phyloP scores from a whole-genome alignment of 92 coral and sea anemone genomes.

The Paragorgia papillata region DNA sequence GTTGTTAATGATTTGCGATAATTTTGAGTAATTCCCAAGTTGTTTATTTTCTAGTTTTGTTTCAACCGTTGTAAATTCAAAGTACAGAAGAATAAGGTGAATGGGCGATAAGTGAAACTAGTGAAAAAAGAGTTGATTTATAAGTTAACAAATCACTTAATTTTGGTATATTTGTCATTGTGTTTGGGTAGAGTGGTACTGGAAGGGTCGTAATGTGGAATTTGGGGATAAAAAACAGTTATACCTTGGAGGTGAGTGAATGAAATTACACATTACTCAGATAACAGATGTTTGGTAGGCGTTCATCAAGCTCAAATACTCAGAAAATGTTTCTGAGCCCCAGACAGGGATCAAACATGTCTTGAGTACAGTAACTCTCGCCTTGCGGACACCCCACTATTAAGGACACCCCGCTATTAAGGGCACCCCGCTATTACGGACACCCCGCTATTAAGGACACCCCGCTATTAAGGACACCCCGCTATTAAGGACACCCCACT shows the following conservation, averaged over 20 bases:
- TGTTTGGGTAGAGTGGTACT: slow-evolving; percentile 77
- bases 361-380: no score
- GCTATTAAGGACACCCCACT: no score
- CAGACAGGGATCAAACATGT: slow-evolving; percentile 1
- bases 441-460: no score
- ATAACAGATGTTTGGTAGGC: background rate
- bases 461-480: no score
- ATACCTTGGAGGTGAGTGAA: slow-evolving; percentile 75
- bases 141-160: no score
- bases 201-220: slow-evolving; percentile 96
- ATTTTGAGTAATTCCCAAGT: no score
- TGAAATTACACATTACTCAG: background rate
- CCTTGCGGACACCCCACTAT: no score
- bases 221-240: slow-evolving; percentile 83
- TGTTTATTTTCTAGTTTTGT: slow-evolving; percentile 22
- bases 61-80: slow-evolving; percentile 67
- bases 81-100: slow-evolving; percentile 73
- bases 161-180: background rate
- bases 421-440: no score
- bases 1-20: no score
- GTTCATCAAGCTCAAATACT: no score
- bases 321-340: no score
- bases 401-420: no score
- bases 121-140: background rate
- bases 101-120: background rate